phyloP scores from a whole-genome alignment of 2,888 invertebrate genomes.

The Spodoptera exigua region DNA sequence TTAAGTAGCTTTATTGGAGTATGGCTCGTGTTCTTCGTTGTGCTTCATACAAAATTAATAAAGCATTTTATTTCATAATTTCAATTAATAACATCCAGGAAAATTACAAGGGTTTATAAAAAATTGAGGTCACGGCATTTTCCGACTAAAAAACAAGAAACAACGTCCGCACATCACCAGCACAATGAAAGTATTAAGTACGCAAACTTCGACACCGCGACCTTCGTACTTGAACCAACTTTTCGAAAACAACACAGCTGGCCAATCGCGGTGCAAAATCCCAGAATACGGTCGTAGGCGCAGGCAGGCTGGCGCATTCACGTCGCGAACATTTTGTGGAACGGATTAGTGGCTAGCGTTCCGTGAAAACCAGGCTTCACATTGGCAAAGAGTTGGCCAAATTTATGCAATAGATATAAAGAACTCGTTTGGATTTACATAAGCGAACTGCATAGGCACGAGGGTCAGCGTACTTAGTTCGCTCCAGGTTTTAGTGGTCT shows the following conservation, averaged over 20 bases:
- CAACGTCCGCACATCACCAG: slow-evolving; percentile 1
- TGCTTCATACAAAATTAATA: too few species aligned
- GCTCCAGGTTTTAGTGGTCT: slow-evolving; percentile 61
- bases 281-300: slow-evolving; percentile 66
- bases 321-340: slow-evolving; percentile 72
- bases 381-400: slow-evolving; percentile 82
- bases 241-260: slow-evolving; percentile 47
- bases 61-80: too few species aligned
- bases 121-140: slow-evolving; percentile 19
- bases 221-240: slow-evolving; percentile 58
- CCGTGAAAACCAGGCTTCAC: slow-evolving; percentile 82
- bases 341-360: slow-evolving; percentile 79
- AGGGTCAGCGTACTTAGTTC: slow-evolving; percentile 77
- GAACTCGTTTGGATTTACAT: slow-evolving; percentile 83
- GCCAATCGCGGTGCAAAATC: slow-evolving; percentile 62
- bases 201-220: slow-evolving; percentile 45
- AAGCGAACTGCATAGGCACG: slow-evolving; percentile 69
- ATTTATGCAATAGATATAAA: slow-evolving; percentile 86
- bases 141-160: slow-evolving; percentile 1
- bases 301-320: slow-evolving; percentile 61
- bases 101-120: neutral
- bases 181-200: slow-evolving; percentile 19
- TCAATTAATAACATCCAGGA: neutral
- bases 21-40: too few species aligned
- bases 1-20: too few species aligned